Conservation (phyloP, 2,797 vertebrate species). For the Pampus argenteus region DNA sequence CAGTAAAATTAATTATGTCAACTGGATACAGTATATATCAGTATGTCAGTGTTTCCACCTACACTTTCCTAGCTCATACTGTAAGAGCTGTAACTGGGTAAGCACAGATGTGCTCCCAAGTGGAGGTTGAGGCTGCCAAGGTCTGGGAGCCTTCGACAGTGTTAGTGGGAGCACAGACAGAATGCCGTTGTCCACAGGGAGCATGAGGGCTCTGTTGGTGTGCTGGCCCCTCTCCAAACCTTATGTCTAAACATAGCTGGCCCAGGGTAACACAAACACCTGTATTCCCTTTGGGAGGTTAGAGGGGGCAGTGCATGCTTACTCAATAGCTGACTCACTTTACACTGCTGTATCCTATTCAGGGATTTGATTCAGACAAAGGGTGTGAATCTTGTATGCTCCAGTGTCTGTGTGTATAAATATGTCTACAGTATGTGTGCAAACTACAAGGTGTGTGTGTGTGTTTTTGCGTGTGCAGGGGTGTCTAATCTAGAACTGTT, state of each 20-base stretch:
- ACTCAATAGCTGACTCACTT: conserved; percentile 74
- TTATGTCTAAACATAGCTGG: conserved; percentile 77
- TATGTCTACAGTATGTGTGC: no score
- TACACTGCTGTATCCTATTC: conserved; percentile 55
- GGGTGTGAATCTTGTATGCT: conserved; percentile 45
- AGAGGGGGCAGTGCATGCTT: conserved; percentile 55
- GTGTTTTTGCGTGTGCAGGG: background rate
- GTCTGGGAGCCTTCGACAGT: conserved; percentile 61
- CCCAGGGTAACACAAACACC: conserved; percentile 77
- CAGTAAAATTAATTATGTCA: background rate
- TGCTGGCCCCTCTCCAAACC: conserved; percentile 73
- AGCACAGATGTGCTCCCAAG: conserved; percentile 66
- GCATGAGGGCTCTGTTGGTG: conserved; percentile 56
- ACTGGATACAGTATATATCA: background rate
- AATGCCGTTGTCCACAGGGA: conserved; percentile 58
- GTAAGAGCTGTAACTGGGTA: conserved; percentile 34
- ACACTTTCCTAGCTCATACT: conserved; percentile 24
- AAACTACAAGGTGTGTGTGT: conserved; percentile 3
- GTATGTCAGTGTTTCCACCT: conserved; percentile 25
- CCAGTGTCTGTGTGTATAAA: conserved; percentile 1
- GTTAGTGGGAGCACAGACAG: conserved; percentile 60
- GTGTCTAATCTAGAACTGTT: conserved; percentile 44
- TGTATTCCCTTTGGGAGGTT: conserved; percentile 75
- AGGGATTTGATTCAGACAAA: conserved; percentile 67
- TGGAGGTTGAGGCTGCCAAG: conserved; percentile 63